phyloP scores from a whole-genome alignment of 92 coral and sea anemone species.

The Porites cylindrica region DNA sequence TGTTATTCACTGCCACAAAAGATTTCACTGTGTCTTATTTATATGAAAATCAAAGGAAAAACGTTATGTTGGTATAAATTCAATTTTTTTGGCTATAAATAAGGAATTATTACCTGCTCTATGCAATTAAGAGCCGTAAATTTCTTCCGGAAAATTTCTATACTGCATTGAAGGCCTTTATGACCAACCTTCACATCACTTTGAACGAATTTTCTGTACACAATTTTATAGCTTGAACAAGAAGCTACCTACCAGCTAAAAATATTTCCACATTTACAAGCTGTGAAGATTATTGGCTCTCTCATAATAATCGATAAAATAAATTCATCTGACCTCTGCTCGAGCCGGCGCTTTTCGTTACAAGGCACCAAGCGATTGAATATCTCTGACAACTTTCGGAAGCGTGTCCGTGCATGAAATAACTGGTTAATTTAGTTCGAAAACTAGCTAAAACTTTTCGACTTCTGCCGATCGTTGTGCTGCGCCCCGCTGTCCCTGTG shows the following conservation, averaged over 20 bases:
- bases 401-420: too few relatives aligned
- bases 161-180: neutral
- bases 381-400: too few relatives aligned
- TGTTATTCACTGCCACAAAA: neutral
- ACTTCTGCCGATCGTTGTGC: too few relatives aligned
- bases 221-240: neutral
- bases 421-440: too few relatives aligned
- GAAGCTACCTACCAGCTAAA: neutral
- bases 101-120: neutral
- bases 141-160: neutral
- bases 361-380: too few relatives aligned
- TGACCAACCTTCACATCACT: neutral
- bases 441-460: too few relatives aligned
- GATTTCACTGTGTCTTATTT: neutral
- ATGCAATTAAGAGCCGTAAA: neutral
- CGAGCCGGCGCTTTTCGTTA: too few relatives aligned
- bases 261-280: neutral
- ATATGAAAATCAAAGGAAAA: neutral
- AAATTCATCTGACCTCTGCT: too few relatives aligned
- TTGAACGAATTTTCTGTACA: neutral
- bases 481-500: too few relatives aligned
- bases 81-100: conserved; percentile 1
- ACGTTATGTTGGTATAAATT: neutral
- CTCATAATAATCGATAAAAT: neutral
- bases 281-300: neutral